These are phyloP conservation scores for Tridacna gigas DNA, from an alignment of 2,888 invertebrate species.

Conservation along the genomic window DNA sequence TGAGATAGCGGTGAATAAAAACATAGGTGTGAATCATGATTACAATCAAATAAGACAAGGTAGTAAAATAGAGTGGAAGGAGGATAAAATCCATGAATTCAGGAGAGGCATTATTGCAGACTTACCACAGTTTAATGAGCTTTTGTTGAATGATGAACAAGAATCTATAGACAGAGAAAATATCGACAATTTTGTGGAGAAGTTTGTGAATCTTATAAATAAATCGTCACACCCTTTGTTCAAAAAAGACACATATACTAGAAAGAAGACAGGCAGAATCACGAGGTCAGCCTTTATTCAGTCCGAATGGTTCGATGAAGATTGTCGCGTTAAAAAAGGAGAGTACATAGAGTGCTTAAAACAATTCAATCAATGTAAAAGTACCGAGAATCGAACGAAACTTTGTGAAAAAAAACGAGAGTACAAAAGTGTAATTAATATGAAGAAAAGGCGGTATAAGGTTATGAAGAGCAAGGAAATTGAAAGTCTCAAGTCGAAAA, in stretches of 20 bases:
- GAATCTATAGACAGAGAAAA: background rate
- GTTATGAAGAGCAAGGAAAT: background rate
- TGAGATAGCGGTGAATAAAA: background rate
- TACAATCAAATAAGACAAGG: background rate
- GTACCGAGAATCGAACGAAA: background rate
- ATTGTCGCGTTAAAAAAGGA: background rate
- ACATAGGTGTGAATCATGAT: background rate
- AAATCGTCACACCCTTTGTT: background rate
- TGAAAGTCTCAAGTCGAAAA: constrained; percentile 1
- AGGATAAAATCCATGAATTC: background rate
- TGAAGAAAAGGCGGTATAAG: background rate
- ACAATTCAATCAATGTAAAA: background rate
- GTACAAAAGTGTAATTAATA: background rate
- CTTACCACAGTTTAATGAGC: background rate
- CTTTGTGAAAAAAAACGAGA: background rate
- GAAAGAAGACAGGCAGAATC: no score
- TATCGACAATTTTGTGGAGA: background rate
- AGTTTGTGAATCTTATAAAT: background rate
- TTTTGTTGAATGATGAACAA: background rate
- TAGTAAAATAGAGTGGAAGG: background rate
- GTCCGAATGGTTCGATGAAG: constrained; percentile 11
- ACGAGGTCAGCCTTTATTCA: background rate
- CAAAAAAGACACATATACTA: background rate
- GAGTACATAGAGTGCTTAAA: constrained; percentile 6
- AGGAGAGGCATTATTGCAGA: background rate